Evolutionary conservation across 2,888 invertebrate genomes (phyloP), one percentile per base, ranked within the genome.

Genomic region (Tenthredo mesomela): DNA sequence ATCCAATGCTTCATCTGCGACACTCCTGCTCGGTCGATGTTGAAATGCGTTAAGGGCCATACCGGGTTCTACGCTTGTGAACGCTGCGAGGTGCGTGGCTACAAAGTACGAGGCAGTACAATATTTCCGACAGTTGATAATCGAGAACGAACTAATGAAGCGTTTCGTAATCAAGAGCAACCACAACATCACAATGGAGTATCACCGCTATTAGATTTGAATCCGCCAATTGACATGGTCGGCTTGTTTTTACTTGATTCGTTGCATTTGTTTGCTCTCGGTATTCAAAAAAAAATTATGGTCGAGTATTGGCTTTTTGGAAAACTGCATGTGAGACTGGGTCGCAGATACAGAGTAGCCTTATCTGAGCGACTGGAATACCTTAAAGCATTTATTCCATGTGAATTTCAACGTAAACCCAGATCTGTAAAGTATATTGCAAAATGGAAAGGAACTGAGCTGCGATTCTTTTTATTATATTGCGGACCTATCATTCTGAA

Each of bases 351-450:
- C 43, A 73, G 43, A 40, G 40, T 73, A 43, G 73, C 37, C 3
- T 43, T 73, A 43, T 40, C 37, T 25, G 43, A 43, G 15, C 37
- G 73, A 7, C 4, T 73, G 25, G 40, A n/a, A 40, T 73, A 43
- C 33, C 43, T 73, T 0, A 43, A 73, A 43, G 25, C n/a, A 43
- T 43, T 43, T 21, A 12, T 40, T n/a, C 43, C 73, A 21, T 82
- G 50, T 37, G 86, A 86, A 50, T 82, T 86, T 40, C 85, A 85
- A 82, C 37, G 86, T 9, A 86, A 85, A 67, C 73, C 71, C 7
- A 29, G 50, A 25, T 40, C 78, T n/a, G 37, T 85, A 1, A 50
- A 77, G 47, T 78, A 43, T 70, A 29, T 82, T 15, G 67, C 70
- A 6, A 84, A 61, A 50, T 85, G 84, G 82, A 85, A 85, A 21